Percentiles rank a stretch among this genome's conserved stretches.
Evolutionary conservation across 2,888 invertebrate species (phyloP).

Genomic region (Pollenia angustigena): DNA sequence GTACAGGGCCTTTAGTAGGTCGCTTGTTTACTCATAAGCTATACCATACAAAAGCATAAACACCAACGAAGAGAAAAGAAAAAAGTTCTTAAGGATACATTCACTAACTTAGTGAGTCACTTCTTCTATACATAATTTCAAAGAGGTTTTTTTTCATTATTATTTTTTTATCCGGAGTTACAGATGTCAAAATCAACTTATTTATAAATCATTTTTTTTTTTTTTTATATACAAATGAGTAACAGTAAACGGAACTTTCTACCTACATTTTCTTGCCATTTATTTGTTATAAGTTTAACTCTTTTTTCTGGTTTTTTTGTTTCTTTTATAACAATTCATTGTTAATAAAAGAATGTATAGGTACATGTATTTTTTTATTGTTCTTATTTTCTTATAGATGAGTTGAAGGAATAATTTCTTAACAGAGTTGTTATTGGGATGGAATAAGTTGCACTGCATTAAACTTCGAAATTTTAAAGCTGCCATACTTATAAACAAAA

Average conservation of each 20-base stretch:
- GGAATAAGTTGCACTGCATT: too few species aligned
- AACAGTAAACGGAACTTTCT: conserved; percentile 42
- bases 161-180: conserved; percentile 19
- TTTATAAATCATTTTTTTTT: conserved; percentile 12
- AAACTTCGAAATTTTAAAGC: too few species aligned
- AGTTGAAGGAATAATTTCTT: not conserved
- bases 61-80: conserved; percentile 29
- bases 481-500: too few species aligned
- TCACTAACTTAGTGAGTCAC: conserved; percentile 27
- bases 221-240: conserved; percentile 24
- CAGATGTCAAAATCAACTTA: conserved; percentile 31
- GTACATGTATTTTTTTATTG: not conserved
- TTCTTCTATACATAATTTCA: not conserved
- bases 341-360: not conserved
- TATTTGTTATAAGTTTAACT: conserved; percentile 41
- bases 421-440: too few species aligned
- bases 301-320: not conserved
- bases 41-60: not conserved
- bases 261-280: conserved; percentile 31
- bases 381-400: not conserved
- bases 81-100: conserved; percentile 34
- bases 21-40: conserved; percentile 36
- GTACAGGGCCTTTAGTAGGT: not conserved
- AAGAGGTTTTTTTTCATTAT: not conserved
- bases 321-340: not conserved